A percentile compares a stretch with the other conserved stretches of the same genome.
Conservation (phyloP, 2,797 vertebrate species). For the Podarcis lilfordi region DNA sequence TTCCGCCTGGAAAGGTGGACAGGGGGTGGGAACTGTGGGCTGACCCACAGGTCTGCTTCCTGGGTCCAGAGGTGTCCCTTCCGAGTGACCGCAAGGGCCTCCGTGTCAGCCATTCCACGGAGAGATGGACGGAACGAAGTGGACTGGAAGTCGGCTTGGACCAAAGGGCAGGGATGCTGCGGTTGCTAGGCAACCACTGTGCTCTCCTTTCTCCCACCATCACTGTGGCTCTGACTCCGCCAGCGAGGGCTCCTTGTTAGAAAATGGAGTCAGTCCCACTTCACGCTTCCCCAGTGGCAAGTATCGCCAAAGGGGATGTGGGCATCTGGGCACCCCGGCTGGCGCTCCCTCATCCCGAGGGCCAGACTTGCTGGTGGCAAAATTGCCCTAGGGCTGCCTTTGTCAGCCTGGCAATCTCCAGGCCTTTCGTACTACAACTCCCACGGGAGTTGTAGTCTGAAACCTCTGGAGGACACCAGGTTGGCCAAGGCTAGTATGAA, state of each 20-base stretch:
- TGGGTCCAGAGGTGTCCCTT: too few relatives aligned
- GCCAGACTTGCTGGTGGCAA: too few relatives aligned
- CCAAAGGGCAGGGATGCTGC: neutral
- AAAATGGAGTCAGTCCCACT: neutral
- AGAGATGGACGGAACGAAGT: neutral
- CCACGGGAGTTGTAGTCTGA: too few relatives aligned
- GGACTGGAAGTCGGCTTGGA: neutral
- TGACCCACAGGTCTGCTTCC: too few relatives aligned
- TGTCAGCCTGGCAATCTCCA: too few relatives aligned
- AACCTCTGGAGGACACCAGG: too few relatives aligned
- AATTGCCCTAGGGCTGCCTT: too few relatives aligned
- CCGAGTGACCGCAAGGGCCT: too few relatives aligned
- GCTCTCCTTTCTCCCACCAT: neutral
- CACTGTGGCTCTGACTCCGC: neutral
- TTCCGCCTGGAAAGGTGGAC: too few relatives aligned
- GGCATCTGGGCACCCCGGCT: neutral
- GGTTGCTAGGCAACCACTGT: neutral
- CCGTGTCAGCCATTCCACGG: neutral
- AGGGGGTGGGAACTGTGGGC: too few relatives aligned
- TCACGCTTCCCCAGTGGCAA: neutral
- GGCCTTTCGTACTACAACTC: too few relatives aligned
- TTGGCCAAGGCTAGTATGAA: too few relatives aligned
- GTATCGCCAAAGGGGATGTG: neutral
- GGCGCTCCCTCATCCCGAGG: accelerated
- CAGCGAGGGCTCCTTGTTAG: neutral